Evolutionary conservation across 2,113 vertebrate genomes (phyloP).

Genomic region (Gymnogyps californianus): DNA sequence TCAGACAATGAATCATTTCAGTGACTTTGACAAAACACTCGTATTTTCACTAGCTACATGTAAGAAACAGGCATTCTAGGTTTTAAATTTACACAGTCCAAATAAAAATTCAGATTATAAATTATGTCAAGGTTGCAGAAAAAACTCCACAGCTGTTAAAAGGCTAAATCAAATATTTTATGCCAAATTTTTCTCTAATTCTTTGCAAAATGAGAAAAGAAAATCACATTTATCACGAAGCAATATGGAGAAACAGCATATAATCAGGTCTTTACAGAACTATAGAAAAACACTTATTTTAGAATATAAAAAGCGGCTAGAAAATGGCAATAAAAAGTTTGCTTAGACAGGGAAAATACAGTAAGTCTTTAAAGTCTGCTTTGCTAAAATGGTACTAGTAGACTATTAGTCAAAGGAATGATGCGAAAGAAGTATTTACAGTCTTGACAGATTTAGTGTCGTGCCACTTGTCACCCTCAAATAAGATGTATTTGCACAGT

Average conservation of each 20-base stretch:
- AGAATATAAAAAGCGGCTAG: neutral
- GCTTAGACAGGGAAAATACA: neutral
- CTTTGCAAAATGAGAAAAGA: neutral
- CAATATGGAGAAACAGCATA: neutral
- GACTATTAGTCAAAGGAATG: neutral
- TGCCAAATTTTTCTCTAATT: neutral
- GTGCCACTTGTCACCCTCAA: neutral
- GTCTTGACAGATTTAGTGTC: neutral
- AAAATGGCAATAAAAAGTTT: neutral
- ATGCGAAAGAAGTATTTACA: neutral
- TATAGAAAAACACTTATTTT: neutral
- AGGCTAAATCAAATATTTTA: neutral
- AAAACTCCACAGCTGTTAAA: neutral
- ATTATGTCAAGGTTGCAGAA: neutral
- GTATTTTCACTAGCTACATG: neutral
- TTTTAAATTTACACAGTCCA: neutral
- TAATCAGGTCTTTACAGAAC: neutral
- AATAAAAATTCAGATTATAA: neutral
- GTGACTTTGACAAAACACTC: neutral
- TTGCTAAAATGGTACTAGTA: neutral
- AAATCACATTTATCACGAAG: neutral
- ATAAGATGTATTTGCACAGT: neutral
- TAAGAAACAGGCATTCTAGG: neutral
- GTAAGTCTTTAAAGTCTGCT: neutral
- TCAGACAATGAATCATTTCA: neutral